A percentile compares a stretch with the other conserved stretches of the same genome.
Evolutionary conservation across 2,797 vertebrate genomes (phyloP).

Genomic region (Sebastiscus tertius): DNA sequence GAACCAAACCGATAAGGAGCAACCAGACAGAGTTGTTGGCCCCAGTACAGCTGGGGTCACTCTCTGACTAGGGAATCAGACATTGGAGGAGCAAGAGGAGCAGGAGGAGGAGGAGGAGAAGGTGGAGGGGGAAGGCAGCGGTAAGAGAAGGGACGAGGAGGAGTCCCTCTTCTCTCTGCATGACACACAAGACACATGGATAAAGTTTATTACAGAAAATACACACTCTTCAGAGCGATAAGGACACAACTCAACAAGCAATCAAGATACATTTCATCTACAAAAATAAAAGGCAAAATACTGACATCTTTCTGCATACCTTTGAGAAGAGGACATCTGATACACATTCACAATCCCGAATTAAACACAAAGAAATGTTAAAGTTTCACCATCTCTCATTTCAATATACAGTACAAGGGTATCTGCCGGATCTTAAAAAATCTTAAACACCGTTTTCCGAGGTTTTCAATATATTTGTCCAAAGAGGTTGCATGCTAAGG

Average conservation of each 20-base stretch:
- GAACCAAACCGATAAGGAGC: too few relatives aligned
- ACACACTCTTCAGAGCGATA: not conserved
- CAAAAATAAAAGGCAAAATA: not conserved
- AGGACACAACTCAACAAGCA: not conserved
- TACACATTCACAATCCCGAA: slow-evolving; percentile 48
- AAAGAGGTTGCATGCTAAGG: too few relatives aligned
- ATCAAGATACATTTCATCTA: not conserved
- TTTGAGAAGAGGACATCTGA: slow-evolving; percentile 1
- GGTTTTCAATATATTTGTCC: too few relatives aligned
- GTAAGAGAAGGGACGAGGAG: slow-evolving; percentile 84
- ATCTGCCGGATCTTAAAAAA: not conserved
- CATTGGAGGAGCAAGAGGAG: slow-evolving; percentile 90
- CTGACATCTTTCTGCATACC: slow-evolving; percentile 9
- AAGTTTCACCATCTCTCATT: not conserved
- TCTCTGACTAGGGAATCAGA: slow-evolving; percentile 86
- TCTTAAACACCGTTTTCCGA: too few relatives aligned
- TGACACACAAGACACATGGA: not conserved
- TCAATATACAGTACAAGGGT: not conserved
- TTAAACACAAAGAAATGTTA: not conserved
- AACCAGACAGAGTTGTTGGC: slow-evolving; percentile 94
- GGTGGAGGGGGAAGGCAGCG: slow-evolving; percentile 89
- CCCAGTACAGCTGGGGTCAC: slow-evolving; percentile 88
- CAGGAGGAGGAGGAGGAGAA: slow-evolving; percentile 81
- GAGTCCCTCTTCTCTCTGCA: slow-evolving; percentile 77
- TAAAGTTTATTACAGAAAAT: not conserved